A percentile compares a stretch with the other conserved stretches of the same genome.
phyloP scores from a whole-genome alignment of 2,888 invertebrate genomes.

The Plagodis dolabraria region DNA sequence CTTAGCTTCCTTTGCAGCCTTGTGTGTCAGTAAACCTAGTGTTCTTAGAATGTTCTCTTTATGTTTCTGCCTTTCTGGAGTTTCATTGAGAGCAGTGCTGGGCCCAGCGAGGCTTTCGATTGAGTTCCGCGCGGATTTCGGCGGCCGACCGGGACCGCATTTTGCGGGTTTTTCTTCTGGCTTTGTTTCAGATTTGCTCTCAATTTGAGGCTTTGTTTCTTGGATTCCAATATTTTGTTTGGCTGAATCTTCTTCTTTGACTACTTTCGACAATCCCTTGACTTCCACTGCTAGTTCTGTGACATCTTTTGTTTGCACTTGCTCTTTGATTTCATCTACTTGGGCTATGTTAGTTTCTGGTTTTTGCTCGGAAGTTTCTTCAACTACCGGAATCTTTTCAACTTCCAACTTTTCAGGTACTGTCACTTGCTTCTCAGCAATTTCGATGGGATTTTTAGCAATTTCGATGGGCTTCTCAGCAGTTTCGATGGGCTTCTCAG shows the following conservation, averaged over 20 bases:
- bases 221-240: conserved; percentile 17
- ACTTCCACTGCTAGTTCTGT: not conserved
- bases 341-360: conserved; percentile 17
- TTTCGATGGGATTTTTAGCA: not conserved
- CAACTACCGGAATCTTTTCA: conserved; percentile 21
- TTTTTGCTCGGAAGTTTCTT: conserved; percentile 25
- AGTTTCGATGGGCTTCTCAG: conserved; percentile 5
- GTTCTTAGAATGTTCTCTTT: conserved; percentile 91
- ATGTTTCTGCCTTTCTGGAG: conserved; percentile 87
- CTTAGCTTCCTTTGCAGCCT: conserved; percentile 89
- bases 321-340: not conserved
- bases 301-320: not conserved
- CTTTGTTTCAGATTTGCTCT: conserved; percentile 39
- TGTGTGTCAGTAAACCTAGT: conserved; percentile 89
- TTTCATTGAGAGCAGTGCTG: conserved; percentile 71
- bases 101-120: conserved; percentile 67
- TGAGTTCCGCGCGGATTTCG: conserved; percentile 63
- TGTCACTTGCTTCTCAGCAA: not conserved
- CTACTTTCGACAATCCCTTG: conserved; percentile 14
- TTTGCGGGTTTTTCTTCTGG: conserved; percentile 44
- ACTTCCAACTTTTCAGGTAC: conserved; percentile 42
- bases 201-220: conserved; percentile 27
- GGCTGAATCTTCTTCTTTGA: conserved; percentile 32
- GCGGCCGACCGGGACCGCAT: conserved; percentile 43
- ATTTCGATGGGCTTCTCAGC: conserved; percentile 29